phyloP scores from a whole-genome alignment of 1,140 invertebrate genomes.

The Anoplophora glabripennis region DNA sequence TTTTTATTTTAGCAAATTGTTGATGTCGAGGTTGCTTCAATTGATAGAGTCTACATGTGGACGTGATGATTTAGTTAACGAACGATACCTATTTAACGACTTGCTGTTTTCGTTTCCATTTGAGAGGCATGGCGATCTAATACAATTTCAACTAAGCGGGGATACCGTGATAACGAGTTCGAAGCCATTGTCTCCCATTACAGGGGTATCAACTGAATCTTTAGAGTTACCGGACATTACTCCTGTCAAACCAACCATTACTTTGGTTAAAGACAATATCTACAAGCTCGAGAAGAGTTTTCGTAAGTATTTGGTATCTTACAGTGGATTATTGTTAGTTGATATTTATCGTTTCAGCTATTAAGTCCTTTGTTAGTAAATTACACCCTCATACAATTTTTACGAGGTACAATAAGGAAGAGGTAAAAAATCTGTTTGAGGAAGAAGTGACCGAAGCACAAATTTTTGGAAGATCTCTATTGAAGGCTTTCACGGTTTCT shows the following conservation, averaged over 20 bases:
- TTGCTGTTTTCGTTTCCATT: conserved; percentile 54
- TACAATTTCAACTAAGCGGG: conserved; percentile 62
- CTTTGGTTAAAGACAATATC: conserved; percentile 62
- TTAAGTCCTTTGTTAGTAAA: conserved; percentile 48
- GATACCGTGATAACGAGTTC: conserved; percentile 64
- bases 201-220: conserved; percentile 45
- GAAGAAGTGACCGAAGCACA: conserved; percentile 63
- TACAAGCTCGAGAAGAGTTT: conserved; percentile 62
- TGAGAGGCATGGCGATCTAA: conserved; percentile 60
- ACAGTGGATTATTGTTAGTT: background rate
- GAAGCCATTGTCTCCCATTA: conserved; percentile 56
- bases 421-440: conserved; percentile 66
- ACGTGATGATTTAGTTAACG: conserved; percentile 50
- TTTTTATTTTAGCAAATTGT: conserved; percentile 58
- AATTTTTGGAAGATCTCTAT: conserved; percentile 62
- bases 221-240: conserved; percentile 64
- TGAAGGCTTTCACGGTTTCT: conserved; percentile 71
- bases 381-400: conserved; percentile 73
- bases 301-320: conserved; percentile 59
- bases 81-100: conserved; percentile 58
- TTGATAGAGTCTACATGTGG: conserved; percentile 65
- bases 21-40: conserved; percentile 67
- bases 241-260: conserved; percentile 68
- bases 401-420: conserved; percentile 60
- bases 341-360: conserved; percentile 52